Evolutionary conservation across 2,888 invertebrate genomes (phyloP).

Genomic region (Bibio marci): DNA sequence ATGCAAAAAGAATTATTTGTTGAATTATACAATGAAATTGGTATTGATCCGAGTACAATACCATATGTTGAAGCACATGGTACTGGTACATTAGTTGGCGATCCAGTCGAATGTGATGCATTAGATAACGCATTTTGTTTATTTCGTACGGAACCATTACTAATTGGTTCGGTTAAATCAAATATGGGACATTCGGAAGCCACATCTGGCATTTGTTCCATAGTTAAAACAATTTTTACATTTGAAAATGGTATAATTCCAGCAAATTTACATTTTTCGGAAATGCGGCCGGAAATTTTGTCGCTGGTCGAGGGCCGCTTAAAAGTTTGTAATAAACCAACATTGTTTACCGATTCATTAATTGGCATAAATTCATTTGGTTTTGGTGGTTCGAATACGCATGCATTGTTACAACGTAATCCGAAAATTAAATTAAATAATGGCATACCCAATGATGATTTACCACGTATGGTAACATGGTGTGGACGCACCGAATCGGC

Average conservation of each 20-base stretch:
- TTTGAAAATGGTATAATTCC: constrained; percentile 68
- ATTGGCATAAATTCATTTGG: constrained; percentile 84
- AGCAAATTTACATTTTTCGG: constrained; percentile 66
- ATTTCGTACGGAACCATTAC: constrained; percentile 54
- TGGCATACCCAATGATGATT: constrained; percentile 41
- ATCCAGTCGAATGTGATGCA: constrained; percentile 73
- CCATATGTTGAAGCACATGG: constrained; percentile 79
- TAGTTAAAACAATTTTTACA: constrained; percentile 65
- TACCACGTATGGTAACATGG: constrained; percentile 54
- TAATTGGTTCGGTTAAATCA: constrained; percentile 83
- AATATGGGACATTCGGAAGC: constrained; percentile 91
- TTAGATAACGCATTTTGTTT: constrained; percentile 64
- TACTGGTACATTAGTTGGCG: constrained; percentile 68
- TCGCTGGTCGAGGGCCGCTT: constrained; percentile 44
- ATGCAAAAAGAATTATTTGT: constrained; percentile 41
- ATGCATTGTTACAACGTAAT: constrained; percentile 28
- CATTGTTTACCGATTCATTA: constrained; percentile 52
- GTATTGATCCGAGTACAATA: constrained; percentile 48
- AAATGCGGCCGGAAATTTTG: constrained; percentile 42
- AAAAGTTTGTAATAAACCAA: constrained; percentile 55
- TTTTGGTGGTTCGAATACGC: constrained; percentile 76
- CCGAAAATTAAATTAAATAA: constrained; percentile 30
- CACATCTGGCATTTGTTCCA: constrained; percentile 62
- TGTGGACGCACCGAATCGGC: constrained; percentile 70
- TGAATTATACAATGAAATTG: constrained; percentile 51